These are phyloP conservation scores for Dipodomys merriami DNA, from an alignment of 2,113 vertebrate species.

Conservation along the genomic window DNA sequence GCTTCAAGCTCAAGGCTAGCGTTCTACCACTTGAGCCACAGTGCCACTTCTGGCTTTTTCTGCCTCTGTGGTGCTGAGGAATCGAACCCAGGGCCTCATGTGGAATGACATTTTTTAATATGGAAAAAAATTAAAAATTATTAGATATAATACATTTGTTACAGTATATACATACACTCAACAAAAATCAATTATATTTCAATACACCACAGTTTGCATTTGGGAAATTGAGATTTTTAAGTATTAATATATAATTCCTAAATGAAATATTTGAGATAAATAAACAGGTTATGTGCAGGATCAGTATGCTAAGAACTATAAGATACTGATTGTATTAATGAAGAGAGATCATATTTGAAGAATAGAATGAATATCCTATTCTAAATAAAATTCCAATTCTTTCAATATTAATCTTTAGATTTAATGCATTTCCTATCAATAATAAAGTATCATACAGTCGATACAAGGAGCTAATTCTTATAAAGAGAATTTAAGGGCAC, in stretches of 20 bases:
- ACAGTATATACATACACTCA: not conserved
- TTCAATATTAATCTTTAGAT: not conserved
- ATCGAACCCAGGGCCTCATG: too few relatives aligned
- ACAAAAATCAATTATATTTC: not conserved
- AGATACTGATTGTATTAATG: not conserved
- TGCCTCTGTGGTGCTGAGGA: too few relatives aligned
- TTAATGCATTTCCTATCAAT: not conserved
- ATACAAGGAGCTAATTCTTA: not conserved
- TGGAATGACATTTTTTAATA: not conserved
- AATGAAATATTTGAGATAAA: constrained; percentile 23
- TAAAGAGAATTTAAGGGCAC: not conserved
- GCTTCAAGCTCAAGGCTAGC: too few relatives aligned
- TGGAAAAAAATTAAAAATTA: not conserved
- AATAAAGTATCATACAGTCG: not conserved
- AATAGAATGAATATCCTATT: not conserved
- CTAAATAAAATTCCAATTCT: not conserved
- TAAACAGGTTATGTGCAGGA: not conserved
- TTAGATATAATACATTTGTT: not conserved
- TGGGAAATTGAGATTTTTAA: not conserved
- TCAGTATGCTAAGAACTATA: not conserved
- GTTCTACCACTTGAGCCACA: too few relatives aligned
- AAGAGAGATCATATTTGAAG: not conserved
- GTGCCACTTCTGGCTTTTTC: too few relatives aligned
- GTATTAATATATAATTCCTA: not conserved
- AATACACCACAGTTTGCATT: not conserved